Evolutionary conservation across 2,113 vertebrate species (phyloP).

Genomic region (Bucco capensis): DNA sequence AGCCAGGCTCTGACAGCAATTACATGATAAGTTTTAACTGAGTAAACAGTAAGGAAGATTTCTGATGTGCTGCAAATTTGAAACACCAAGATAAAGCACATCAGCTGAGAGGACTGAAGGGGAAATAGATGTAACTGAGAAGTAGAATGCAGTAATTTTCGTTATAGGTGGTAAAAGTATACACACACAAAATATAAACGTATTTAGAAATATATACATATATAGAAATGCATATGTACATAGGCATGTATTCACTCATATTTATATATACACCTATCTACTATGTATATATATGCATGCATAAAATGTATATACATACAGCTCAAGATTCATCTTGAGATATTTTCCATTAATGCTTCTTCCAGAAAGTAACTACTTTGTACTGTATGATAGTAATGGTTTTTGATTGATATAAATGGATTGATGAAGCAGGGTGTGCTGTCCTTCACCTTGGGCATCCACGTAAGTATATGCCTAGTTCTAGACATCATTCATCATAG

Average conservation of each 20-base stretch:
- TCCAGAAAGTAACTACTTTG: background rate
- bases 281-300: background rate
- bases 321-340: background rate
- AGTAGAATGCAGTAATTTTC: background rate
- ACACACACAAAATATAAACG: background rate
- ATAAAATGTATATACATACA: background rate
- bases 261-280: background rate
- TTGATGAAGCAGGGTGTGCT: background rate
- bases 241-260: background rate
- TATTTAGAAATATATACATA: background rate
- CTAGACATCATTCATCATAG: background rate
- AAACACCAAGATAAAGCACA: background rate
- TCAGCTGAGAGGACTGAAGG: background rate
- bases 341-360: background rate
- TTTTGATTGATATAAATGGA: background rate
- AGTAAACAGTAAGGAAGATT: conserved; percentile 20
- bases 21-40: background rate
- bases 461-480: background rate
- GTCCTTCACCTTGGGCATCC: background rate
- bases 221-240: background rate
- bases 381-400: background rate
- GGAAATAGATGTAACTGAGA: background rate
- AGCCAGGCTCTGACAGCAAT: background rate
- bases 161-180: background rate
- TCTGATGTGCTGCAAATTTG: background rate